A percentile compares a stretch with the other conserved stretches of the same genome.
These are phyloP conservation scores for Coenonympha glycerion DNA, from an alignment of 2,888 invertebrate species.

Conservation along the genomic window DNA sequence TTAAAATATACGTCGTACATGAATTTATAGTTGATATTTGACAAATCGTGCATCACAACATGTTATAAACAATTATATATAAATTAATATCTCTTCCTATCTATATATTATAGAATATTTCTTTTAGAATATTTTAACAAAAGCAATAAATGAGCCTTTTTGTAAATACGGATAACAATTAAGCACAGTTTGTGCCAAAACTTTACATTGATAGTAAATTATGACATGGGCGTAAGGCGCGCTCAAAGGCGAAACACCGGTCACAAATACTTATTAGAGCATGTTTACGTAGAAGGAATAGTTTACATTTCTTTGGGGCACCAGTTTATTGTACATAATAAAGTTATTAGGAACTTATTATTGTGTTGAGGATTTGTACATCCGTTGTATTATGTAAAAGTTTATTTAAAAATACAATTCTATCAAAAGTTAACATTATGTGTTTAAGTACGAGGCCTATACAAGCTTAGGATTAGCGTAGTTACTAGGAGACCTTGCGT, in stretches of 20 bases:
- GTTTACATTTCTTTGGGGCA: slow-evolving; percentile 35
- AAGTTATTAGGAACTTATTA: slow-evolving; percentile 57
- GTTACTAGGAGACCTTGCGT: slow-evolving; percentile 54
- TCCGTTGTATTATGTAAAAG: slow-evolving; percentile 70
- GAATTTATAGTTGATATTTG: background rate
- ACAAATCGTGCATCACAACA: background rate
- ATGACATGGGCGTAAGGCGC: background rate
- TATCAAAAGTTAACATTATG: slow-evolving; percentile 52
- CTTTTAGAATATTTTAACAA: background rate
- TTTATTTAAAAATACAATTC: slow-evolving; percentile 57
- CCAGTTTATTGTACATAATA: slow-evolving; percentile 62
- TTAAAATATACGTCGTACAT: slow-evolving; percentile 35
- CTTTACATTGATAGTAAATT: slow-evolving; percentile 28
- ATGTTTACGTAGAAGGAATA: slow-evolving; percentile 5
- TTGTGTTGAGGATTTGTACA: slow-evolving; percentile 65
- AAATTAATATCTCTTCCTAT: background rate
- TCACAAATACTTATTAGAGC: slow-evolving; percentile 21
- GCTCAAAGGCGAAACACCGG: slow-evolving; percentile 11
- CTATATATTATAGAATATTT: slow-evolving; percentile 1
- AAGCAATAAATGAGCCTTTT: slow-evolving; percentile 65
- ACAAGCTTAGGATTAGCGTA: slow-evolving; percentile 53
- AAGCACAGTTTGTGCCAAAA: slow-evolving; percentile 68
- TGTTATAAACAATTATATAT: background rate
- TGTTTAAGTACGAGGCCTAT: slow-evolving; percentile 52
- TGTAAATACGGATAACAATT: slow-evolving; percentile 47